A percentile compares a stretch with the other conserved stretches of the same genome.
Evolutionary conservation across 2,797 vertebrate species (phyloP).

Genomic region (Xiphophorus birchmanni): DNA sequence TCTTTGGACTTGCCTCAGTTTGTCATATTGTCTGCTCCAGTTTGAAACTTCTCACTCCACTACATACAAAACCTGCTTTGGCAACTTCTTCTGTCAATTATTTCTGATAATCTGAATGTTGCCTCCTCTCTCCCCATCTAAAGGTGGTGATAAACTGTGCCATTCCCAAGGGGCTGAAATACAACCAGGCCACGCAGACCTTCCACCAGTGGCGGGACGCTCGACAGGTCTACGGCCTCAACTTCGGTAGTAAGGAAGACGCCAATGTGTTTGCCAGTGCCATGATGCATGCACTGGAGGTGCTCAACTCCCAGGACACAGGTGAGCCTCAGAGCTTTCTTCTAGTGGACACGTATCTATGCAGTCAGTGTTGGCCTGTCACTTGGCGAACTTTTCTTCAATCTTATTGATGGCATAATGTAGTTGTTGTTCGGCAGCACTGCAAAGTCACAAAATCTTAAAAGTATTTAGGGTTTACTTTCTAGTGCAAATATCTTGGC

Average conservation of each 20-base stretch:
- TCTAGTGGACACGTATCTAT: not conserved
- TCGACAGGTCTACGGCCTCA: slow-evolving; percentile 96
- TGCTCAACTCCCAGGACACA: slow-evolving; percentile 97
- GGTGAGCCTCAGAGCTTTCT: slow-evolving; percentile 74
- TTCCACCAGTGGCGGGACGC: slow-evolving; percentile 99
- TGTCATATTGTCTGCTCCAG: not conserved
- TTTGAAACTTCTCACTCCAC: not conserved
- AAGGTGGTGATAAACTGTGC: slow-evolving; percentile 99
- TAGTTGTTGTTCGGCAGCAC: not conserved
- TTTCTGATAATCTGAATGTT: not conserved
- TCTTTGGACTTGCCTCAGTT: not conserved
- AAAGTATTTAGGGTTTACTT: no score
- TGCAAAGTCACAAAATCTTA: no score
- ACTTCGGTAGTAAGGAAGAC: slow-evolving; percentile 99
- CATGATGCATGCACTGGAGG: slow-evolving; percentile 99
- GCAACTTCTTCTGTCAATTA: not conserved
- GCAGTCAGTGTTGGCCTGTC: not conserved
- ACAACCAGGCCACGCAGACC: slow-evolving; percentile 98
- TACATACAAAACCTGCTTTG: not conserved
- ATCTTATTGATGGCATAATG: not conserved
- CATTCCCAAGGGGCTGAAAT: slow-evolving; percentile 99
- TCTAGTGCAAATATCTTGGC: no score
- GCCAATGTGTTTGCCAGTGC: slow-evolving; percentile 99
- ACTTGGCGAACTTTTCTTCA: not conserved
- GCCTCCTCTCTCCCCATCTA: slow-evolving; percentile 1